Base-by-base conservation (phyloP, 2,797 vertebrate species). In the Argya squamiceps region DNA sequence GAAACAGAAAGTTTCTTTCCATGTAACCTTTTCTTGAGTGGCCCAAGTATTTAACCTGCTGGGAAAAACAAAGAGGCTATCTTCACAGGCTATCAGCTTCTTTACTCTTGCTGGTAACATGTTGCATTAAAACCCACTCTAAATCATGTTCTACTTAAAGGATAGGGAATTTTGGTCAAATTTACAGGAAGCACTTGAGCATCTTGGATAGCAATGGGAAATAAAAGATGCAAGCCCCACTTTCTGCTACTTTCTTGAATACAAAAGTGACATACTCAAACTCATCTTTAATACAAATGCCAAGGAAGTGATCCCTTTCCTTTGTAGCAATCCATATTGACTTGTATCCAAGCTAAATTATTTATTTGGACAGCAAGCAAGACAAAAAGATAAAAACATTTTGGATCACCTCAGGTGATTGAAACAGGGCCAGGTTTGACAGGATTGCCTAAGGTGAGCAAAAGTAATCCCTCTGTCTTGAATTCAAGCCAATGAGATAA, bases 401-500 rank as follows among this genome's bases (percentile, higher is more conserved):
- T 73, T 83, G n/a, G 4, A 77, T 56, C 34, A 39, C 60, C 27
- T 63, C 11, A 59, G 30, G 34, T 36, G 37, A 85, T 0, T 15
- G 27, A 86, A 90, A 81, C 4, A 71, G 10, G 12, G 36, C n/a
- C 68, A 93, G 32, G 58, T 41, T 81, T 50, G 21, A 84, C 69
- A 84, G 24, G 65, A 88, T 75, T 60, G 53, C 30, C 37, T 78
- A 53, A 76, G 32, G 74, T 32, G n/a, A 91, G 62, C 60, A 47
- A n/a, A 67, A 89, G 26, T 68, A 85, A 95, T 82, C 56, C 52
- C 43, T 81, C 34, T 29, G 43, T 4, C 36, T 76, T 87, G 91
- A 92, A 84, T 73, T 96, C 34, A 91, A 87, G 58, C 68, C 85
- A 93, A 20, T 6, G 17, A 88, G 47, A 80, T 89, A 82, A 95